phyloP scores from a whole-genome alignment of 1,140 invertebrate genomes.

The Whitmania pigra region DNA sequence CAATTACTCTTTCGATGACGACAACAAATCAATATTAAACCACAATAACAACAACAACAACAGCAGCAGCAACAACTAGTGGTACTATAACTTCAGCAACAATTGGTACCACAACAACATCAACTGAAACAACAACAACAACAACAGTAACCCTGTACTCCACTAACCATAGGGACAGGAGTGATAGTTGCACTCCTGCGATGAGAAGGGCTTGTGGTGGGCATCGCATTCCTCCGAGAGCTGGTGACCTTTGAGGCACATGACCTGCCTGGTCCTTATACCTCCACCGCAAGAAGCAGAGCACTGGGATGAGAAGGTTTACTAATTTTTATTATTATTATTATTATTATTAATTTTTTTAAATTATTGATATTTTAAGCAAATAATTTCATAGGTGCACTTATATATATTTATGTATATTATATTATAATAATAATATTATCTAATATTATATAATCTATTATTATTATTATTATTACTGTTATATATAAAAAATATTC shows the following conservation, averaged over 20 bases:
- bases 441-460: too few relatives aligned
- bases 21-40: conserved; percentile 1
- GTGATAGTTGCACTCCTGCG: conserved; percentile 21
- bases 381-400: too few relatives aligned
- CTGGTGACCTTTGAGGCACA: conserved; percentile 18
- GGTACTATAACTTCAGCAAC: background rate
- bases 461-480: background rate
- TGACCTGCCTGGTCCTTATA: conserved; percentile 14
- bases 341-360: too few relatives aligned
- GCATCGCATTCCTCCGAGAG: conserved; percentile 15
- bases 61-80: conserved; percentile 8
- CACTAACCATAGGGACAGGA: conserved; percentile 22
- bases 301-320: conserved; percentile 12
- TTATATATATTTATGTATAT: too few relatives aligned
- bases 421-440: too few relatives aligned
- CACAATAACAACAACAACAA: conserved; percentile 7
- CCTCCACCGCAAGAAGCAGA: conserved; percentile 23
- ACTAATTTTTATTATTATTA: too few relatives aligned
- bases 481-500: background rate
- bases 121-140: background rate
- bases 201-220: conserved; percentile 11
- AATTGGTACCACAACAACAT: background rate
- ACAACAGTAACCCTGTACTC: background rate
- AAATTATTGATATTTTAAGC: too few relatives aligned
- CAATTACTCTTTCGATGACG: too few relatives aligned